Evolutionary conservation across 1,140 invertebrate genomes (phyloP).

Genomic region (Steinernema khuongi): DNA sequence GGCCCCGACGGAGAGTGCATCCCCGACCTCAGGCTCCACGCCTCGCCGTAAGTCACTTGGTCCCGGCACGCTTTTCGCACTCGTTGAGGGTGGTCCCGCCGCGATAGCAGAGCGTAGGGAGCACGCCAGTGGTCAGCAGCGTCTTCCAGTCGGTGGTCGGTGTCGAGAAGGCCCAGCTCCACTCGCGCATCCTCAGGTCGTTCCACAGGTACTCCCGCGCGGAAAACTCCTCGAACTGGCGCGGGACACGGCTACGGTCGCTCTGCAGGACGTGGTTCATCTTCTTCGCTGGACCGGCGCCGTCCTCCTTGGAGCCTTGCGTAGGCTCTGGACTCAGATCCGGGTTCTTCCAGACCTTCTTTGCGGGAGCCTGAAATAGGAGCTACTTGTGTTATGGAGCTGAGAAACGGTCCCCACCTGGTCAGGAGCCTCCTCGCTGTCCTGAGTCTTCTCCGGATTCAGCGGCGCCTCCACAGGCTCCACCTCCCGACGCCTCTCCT

Average conservation of each 20-base stretch:
- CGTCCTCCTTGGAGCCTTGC: not conserved
- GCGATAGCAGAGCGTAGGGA: constrained; percentile 1
- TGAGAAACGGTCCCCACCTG: not conserved
- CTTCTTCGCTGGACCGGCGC: not conserved
- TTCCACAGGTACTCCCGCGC: not conserved
- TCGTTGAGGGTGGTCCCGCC: not conserved
- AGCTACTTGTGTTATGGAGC: too few relatives aligned
- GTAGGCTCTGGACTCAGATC: not conserved
- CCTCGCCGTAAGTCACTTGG: constrained; percentile 61
- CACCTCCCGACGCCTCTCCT: too few relatives aligned
- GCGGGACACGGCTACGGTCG: not conserved
- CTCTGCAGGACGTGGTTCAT: not conserved
- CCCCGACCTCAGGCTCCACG: constrained; percentile 70
- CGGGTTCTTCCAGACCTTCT: not conserved
- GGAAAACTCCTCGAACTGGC: not conserved
- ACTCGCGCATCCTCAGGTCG: not conserved
- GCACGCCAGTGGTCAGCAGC: not conserved
- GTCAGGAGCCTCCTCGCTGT: not conserved
- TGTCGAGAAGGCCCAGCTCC: not conserved
- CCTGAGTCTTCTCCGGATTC: not conserved
- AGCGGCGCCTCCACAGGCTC: not conserved
- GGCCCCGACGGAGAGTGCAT: constrained; percentile 83
- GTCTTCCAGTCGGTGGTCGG: not conserved
- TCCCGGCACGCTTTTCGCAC: not conserved
- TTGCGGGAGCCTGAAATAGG: not conserved